Base-by-base conservation (phyloP, 2,113 vertebrate species). In the Hydrolagus affinis region DNA sequence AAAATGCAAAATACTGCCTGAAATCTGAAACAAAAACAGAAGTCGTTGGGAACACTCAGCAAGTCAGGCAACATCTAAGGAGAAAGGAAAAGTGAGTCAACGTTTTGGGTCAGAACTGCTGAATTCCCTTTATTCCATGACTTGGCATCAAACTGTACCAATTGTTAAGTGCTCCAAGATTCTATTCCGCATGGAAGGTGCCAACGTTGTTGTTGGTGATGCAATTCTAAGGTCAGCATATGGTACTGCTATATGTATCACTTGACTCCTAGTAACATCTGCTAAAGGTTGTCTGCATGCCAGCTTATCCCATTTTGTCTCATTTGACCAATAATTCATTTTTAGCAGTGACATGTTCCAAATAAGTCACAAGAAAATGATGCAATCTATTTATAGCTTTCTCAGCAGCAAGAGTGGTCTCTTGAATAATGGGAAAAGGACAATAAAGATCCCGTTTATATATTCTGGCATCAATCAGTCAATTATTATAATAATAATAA, bases 261-360 rank as follows among this genome's bases (percentile, higher is more conserved):
- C 28, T 62, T 19, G 62, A 17, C 78, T 83, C 78, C 62, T 83
- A 60, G 66, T 64, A 68, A 19, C 78, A 83, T 83, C 78, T 83
- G 78, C 14, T 83, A 14, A 66, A 66, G 60, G 32, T 32, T 83
- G 60, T 32, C 28, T 8, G 25, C 7, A 15, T 28, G 32, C 32
- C 66, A 68, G 60, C 62, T 32, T 60, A 83, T 25, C 78, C 28
- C 62, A 32, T 19, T 83, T 60, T 11, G 66, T 60, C 28, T 83
- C 78, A 32, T 21, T 17, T 28, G 1, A 4, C 78, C 19, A 21
- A 68, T 25, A 83, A 83, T 83, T 83, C 28, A 68, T 66, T 83
- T 17, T 44, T 68, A 62, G 66, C 78, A 66, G 66, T 83, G 60
- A 83, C 78, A 64, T 83, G 78, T 68, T 83, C 78, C 17, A 66